A percentile compares a stretch with the other conserved stretches of the same genome.
Evolutionary conservation across 2,888 invertebrate species (phyloP).

Genomic region (Trachelus tabidus): DNA sequence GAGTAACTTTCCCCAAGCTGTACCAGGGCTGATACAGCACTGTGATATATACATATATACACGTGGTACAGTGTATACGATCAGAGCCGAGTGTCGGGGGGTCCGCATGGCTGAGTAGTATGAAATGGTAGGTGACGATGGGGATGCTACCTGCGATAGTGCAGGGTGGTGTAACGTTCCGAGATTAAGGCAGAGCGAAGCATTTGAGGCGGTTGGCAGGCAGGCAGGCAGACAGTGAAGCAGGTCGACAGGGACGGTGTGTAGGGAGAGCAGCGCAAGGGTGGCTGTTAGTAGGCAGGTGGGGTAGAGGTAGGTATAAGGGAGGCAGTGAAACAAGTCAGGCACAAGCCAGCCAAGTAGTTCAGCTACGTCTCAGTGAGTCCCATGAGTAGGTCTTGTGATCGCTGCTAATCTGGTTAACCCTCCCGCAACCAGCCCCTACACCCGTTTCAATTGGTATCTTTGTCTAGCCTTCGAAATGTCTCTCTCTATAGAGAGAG

Average conservation of each 20-base stretch:
- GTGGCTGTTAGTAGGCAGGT: background rate
- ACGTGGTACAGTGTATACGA: background rate
- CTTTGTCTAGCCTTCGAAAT: background rate
- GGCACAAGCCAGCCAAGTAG: background rate
- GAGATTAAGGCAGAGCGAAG: conserved; percentile 12
- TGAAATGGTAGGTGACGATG: conserved; percentile 2
- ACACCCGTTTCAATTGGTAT: background rate
- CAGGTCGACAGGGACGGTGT: background rate
- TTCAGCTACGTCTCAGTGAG: conserved; percentile 20
- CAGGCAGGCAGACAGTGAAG: too few species aligned
- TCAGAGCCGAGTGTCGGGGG: background rate
- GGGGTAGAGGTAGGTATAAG: background rate
- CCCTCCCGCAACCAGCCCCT: conserved; percentile 15
- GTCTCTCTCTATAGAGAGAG: background rate
- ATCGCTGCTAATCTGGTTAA: conserved; percentile 40
- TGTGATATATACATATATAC: background rate
- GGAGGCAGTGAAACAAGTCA: background rate
- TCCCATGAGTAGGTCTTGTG: conserved; percentile 19
- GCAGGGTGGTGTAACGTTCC: background rate
- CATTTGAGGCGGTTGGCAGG: conserved; percentile 5
- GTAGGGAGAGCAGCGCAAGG: background rate
- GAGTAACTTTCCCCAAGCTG: conserved; percentile 13
- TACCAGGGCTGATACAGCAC: conserved; percentile 6
- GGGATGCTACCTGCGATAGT: background rate
- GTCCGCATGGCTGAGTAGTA: background rate